Conservation (phyloP, 2,888 invertebrate genomes). For the Coecobrya sp. region DNA sequence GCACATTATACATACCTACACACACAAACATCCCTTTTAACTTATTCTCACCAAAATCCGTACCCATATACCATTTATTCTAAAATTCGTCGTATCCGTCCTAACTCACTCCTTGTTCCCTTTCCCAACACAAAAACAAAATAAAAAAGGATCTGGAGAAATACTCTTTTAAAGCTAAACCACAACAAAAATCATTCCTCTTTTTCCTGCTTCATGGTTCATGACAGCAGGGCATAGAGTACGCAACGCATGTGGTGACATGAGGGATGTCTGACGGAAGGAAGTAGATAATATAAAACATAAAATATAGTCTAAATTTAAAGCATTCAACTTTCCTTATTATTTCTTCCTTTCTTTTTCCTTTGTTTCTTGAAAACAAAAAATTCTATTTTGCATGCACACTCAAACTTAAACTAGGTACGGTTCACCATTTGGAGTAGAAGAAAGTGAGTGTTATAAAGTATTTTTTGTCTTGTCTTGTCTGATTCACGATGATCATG, state of each 20-base stretch:
- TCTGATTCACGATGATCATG: slow-evolving; percentile 12
- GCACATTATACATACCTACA: not conserved
- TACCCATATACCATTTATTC: not conserved
- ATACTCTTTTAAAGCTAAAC: slow-evolving; percentile 11
- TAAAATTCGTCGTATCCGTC: not conserved
- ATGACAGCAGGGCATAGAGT: not conserved
- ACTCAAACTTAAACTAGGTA: not conserved
- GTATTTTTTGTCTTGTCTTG: slow-evolving; percentile 6
- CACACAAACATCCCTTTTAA: not conserved
- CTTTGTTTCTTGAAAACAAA: not conserved
- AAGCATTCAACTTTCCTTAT: not conserved
- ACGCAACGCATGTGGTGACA: slow-evolving; percentile 15
- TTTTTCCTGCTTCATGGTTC: slow-evolving; percentile 1
- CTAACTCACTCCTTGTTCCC: not conserved
- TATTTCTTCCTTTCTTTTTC: not conserved
- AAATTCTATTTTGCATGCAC: not conserved
- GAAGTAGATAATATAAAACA: slow-evolving; percentile 12
- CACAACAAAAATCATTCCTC: slow-evolving; percentile 39
- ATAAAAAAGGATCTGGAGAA: slow-evolving; percentile 1
- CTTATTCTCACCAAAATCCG: not conserved
- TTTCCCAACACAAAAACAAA: slow-evolving; percentile 16
- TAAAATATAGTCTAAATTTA: not conserved
- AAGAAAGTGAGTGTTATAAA: not conserved
- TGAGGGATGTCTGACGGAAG: slow-evolving; percentile 59
- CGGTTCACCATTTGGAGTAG: not conserved